These are phyloP conservation scores for Sparus aurata DNA, from an alignment of 2,797 vertebrate genomes.

Conservation along the genomic window DNA sequence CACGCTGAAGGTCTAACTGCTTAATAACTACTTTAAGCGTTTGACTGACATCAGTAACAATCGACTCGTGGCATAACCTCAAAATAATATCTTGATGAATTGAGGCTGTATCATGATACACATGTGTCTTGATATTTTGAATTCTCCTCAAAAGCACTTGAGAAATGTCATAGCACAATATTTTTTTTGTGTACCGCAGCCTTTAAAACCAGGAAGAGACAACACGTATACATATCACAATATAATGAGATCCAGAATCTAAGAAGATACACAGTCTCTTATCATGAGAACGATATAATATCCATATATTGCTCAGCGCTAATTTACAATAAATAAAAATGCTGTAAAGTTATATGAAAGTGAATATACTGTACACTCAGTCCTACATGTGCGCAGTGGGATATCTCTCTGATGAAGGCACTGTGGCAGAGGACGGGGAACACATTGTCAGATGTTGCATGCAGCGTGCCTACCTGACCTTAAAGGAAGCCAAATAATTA, in stretches of 20 bases:
- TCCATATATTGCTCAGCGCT: background rate
- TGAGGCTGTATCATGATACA: no score
- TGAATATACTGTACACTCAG: background rate
- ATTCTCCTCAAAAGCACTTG: no score
- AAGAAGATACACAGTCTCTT: no score
- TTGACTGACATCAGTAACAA: background rate
- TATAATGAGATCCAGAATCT: no score
- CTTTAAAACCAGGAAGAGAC: no score
- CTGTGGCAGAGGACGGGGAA: background rate
- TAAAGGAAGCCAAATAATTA: conserved; percentile 54
- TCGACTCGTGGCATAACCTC: no score
- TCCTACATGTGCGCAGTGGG: background rate
- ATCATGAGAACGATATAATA: no score
- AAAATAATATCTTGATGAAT: no score
- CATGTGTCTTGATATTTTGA: no score
- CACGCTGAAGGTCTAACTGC: background rate
- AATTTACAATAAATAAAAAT: background rate
- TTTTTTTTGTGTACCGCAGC: no score
- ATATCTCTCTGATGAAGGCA: background rate
- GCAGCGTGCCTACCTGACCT: conserved; percentile 50
- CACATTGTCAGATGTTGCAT: conserved; percentile 21
- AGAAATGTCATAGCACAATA: no score
- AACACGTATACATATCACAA: no score
- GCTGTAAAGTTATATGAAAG: background rate
- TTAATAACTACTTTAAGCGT: background rate